phyloP scores from a whole-genome alignment of 1,140 invertebrate species.

The Drosophila eugracilis region DNA sequence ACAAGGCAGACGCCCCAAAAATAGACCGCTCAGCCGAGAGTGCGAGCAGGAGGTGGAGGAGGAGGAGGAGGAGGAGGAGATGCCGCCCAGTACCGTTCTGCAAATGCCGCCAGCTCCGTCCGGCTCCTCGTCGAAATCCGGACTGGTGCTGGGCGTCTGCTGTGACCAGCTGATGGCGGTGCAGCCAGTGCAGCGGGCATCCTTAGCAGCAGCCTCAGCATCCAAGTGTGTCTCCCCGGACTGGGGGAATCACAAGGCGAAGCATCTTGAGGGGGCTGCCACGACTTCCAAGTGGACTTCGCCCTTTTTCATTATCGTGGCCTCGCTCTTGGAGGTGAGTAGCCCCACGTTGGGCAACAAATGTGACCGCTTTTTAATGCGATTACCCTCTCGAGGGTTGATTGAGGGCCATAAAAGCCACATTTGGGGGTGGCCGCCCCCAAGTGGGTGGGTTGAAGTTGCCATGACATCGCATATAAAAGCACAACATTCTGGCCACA shows the following conservation, averaged over 20 bases:
- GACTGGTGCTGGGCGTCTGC: conserved; percentile 73
- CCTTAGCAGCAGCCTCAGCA: conserved; percentile 19
- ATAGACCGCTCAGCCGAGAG: conserved; percentile 51
- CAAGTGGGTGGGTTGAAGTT: conserved; percentile 30
- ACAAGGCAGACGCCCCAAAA: conserved; percentile 78
- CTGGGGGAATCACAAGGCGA: conserved; percentile 25
- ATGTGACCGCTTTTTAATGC: conserved; percentile 59
- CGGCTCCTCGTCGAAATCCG: conserved; percentile 50
- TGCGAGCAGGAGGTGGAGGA: conserved; percentile 1
- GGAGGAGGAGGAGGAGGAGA: conserved; percentile 43
- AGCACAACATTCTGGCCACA: conserved; percentile 60
- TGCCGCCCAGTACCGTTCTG: conserved; percentile 58
- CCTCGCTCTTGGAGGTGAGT: conserved; percentile 94
- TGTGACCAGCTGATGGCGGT: conserved; percentile 72
- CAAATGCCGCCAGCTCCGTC: conserved; percentile 62
- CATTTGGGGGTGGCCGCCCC: conserved; percentile 10
- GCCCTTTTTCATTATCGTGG: conserved; percentile 93
- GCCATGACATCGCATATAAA: conserved; percentile 61
- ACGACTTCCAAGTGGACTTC: conserved; percentile 88
- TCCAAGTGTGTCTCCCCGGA: conserved; percentile 5
- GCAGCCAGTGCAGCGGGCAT: conserved; percentile 31
- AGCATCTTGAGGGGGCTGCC: conserved; percentile 2
- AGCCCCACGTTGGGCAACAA: conserved; percentile 21
- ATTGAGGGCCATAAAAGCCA: conserved; percentile 58
- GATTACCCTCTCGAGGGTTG: conserved; percentile 64